Conservation (phyloP, 2,113 vertebrate species). For the Cyprinodon tularosa region DNA sequence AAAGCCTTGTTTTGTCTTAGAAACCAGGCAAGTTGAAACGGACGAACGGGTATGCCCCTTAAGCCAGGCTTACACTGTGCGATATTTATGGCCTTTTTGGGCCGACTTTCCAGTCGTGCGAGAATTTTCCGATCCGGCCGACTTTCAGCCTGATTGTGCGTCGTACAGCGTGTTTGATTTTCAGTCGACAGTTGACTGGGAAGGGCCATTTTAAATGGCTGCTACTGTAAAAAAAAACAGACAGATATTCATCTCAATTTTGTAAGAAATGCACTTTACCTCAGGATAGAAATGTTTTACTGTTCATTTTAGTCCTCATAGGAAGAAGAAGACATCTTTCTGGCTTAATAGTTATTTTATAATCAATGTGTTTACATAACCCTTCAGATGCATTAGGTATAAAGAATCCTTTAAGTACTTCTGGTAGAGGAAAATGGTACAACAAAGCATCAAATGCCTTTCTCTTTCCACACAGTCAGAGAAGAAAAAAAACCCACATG, state of each 20-base stretch:
- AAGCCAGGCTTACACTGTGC: no score
- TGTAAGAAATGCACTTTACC: constrained; percentile 2
- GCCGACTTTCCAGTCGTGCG: no score
- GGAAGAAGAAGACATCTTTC: background rate
- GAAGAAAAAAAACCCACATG: constrained; percentile 52
- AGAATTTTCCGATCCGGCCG: no score
- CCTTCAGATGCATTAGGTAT: constrained; percentile 1
- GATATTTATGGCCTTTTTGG: no score
- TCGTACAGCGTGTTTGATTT: no score
- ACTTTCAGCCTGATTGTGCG: no score
- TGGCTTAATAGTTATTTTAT: background rate
- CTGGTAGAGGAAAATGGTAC: background rate
- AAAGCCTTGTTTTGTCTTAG: no score
- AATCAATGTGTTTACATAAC: background rate
- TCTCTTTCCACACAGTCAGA: constrained; percentile 52
- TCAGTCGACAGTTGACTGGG: background rate
- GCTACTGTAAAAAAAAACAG: background rate
- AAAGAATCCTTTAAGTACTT: constrained; percentile 10
- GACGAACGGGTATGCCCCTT: no score
- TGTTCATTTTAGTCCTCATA: background rate
- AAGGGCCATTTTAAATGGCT: background rate
- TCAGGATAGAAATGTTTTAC: background rate
- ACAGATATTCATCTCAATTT: constrained; percentile 6
- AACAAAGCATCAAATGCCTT: constrained; percentile 24
- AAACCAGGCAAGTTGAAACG: no score